These are phyloP conservation scores for Sarcophaga carnaria DNA, from an alignment of 2,888 invertebrate species.

Conservation along the genomic window DNA sequence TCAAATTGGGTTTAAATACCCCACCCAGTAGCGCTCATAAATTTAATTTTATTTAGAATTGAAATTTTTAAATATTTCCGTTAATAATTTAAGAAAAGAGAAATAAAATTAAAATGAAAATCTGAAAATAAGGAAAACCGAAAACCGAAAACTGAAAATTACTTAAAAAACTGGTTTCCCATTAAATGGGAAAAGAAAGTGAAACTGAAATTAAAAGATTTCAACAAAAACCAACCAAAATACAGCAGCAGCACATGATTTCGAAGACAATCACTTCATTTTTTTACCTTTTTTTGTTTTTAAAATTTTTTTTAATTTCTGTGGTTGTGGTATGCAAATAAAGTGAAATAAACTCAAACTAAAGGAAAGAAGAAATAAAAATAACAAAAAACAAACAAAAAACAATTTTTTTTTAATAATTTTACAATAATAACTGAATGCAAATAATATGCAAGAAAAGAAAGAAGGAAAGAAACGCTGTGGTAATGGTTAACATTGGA, in stretches of 20 bases:
- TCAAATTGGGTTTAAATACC: no score
- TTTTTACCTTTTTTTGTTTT: no score
- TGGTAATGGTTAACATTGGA: neutral
- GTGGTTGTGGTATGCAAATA: slow-evolving; percentile 35
- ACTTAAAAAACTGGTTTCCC: slow-evolving; percentile 58
- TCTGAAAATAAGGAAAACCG: neutral
- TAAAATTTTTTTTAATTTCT: no score
- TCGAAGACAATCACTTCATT: slow-evolving; percentile 25
- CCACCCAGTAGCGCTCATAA: no score
- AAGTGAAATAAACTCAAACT: slow-evolving; percentile 23
- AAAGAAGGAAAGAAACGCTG: neutral
- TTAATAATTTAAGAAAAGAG: no score
- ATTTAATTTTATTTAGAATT: no score
- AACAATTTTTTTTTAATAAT: slow-evolving; percentile 14
- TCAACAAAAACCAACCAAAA: slow-evolving; percentile 14
- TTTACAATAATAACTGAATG: slow-evolving; percentile 31
- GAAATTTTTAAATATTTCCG: no score
- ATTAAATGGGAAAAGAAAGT: slow-evolving; percentile 67
- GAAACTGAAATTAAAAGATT: slow-evolving; percentile 50
- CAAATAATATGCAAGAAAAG: slow-evolving; percentile 33
- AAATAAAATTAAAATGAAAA: neutral
- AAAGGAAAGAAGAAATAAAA: neutral
- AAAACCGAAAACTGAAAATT: slow-evolving; percentile 5
- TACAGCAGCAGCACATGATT: slow-evolving; percentile 11
- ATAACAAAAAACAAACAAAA: neutral